These are phyloP conservation scores for Blennius ocellaris DNA, from an alignment of 2,113 vertebrate genomes.

Conservation along the genomic window DNA sequence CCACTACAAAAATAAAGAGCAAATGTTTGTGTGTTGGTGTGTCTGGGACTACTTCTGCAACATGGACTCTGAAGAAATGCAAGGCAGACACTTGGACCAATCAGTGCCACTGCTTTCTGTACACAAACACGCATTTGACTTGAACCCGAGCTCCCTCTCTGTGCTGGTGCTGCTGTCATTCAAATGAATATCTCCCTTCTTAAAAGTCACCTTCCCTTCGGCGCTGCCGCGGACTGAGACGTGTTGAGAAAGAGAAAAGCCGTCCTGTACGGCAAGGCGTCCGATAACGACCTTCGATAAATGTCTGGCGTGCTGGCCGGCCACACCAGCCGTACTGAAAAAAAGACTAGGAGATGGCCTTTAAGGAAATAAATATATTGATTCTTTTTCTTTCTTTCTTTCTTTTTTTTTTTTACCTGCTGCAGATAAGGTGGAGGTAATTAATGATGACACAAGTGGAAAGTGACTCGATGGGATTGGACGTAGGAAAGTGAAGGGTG, in stretches of 20 bases:
- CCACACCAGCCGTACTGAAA: slow-evolving; percentile 47
- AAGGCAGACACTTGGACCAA: slow-evolving; percentile 7
- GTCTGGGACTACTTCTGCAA: too few relatives aligned
- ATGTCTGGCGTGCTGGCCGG: slow-evolving; percentile 40
- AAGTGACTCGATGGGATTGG: slow-evolving; percentile 61
- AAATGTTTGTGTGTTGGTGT: neutral
- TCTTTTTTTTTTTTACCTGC: slow-evolving; percentile 33
- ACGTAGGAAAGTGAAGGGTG: slow-evolving; percentile 38
- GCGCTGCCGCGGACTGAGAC: slow-evolving; percentile 22
- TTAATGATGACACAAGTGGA: slow-evolving; percentile 67
- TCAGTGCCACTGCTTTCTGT: neutral
- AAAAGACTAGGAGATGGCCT: slow-evolving; percentile 63
- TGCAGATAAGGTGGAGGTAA: slow-evolving; percentile 69
- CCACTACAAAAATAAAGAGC: slow-evolving; percentile 56
- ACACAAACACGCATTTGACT: neutral
- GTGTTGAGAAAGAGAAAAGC: slow-evolving; percentile 61
- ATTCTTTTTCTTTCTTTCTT: slow-evolving; percentile 41
- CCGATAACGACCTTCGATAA: slow-evolving; percentile 74
- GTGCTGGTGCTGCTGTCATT: slow-evolving; percentile 24
- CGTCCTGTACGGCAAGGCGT: neutral
- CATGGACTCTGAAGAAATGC: slow-evolving; percentile 1
- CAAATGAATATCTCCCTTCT: slow-evolving; percentile 39
- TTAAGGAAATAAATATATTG: slow-evolving; percentile 73
- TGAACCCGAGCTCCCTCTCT: neutral
- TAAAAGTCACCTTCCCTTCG: slow-evolving; percentile 73